Evolutionary conservation across 2,797 vertebrate species (phyloP).

Genomic region (Sebastiscus albofasciatus): DNA sequence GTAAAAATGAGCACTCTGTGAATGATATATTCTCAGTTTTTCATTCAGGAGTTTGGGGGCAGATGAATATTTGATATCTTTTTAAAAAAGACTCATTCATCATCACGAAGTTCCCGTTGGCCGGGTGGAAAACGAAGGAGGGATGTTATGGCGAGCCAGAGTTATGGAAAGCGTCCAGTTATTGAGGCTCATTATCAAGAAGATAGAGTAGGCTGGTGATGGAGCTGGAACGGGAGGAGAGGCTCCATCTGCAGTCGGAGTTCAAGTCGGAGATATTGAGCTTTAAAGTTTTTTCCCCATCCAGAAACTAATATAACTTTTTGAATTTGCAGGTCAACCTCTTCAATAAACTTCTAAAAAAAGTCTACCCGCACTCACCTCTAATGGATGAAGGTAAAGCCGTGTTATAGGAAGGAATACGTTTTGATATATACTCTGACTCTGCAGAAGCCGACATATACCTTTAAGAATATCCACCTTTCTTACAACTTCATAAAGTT

Average conservation of each 20-base stretch:
- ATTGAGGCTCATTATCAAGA: constrained; percentile 55
- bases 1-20: constrained; percentile 45
- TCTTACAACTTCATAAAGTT: neutral
- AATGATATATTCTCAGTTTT: constrained; percentile 68
- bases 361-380: neutral
- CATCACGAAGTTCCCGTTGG: constrained; percentile 53
- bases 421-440: neutral
- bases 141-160: constrained; percentile 29
- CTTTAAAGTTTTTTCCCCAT: constrained; percentile 25
- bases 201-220: constrained; percentile 36
- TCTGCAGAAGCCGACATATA: neutral
- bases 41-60: constrained; percentile 65
- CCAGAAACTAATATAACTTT: constrained; percentile 48
- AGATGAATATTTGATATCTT: constrained; percentile 80
- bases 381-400: neutral
- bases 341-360: neutral
- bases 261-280: neutral
- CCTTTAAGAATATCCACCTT: neutral
- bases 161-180: constrained; percentile 45
- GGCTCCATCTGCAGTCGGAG: constrained; percentile 27
- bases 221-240: constrained; percentile 13
- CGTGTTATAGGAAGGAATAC: neutral
- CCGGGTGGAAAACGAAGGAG: constrained; percentile 20
- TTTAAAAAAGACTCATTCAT: constrained; percentile 67
- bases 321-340: constrained; percentile 18